Percentiles rank a stretch among this genome's conserved stretches.
These are phyloP conservation scores for Babylonia areolata DNA, from an alignment of 1,140 invertebrate species.

Conservation along the genomic window DNA sequence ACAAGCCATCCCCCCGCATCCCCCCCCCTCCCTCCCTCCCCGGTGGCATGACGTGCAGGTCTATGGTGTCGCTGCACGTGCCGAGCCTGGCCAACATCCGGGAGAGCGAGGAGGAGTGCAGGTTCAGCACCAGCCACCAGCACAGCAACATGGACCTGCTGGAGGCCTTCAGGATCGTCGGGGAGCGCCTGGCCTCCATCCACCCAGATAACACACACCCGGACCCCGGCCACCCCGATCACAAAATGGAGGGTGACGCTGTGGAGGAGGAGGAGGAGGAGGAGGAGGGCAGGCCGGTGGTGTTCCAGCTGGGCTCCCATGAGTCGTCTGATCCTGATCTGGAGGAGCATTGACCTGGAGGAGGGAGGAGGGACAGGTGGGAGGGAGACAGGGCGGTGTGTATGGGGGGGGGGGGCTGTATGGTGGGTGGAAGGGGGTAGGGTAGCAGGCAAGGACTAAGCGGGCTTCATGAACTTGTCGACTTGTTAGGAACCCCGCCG, in stretches of 20 bases:
- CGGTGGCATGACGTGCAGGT: background rate
- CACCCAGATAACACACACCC: background rate
- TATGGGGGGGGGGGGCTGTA: no score
- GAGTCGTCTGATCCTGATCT: background rate
- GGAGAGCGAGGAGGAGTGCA: background rate
- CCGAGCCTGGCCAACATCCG: slow-evolving; percentile 25
- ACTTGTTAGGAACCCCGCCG: no score
- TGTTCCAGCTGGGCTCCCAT: background rate
- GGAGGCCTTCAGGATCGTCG: background rate
- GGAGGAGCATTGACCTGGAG: background rate
- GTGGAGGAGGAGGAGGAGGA: background rate
- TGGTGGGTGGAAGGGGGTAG: no score
- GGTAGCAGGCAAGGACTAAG: no score
- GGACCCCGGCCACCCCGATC: background rate
- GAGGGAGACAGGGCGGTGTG: no score
- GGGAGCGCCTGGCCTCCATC: background rate
- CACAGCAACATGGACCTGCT: background rate
- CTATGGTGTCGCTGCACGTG: background rate
- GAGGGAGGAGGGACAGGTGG: no score
- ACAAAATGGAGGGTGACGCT: background rate
- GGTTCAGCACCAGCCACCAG: background rate
- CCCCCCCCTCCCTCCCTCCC: background rate
- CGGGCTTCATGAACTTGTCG: no score
- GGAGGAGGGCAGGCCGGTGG: background rate
- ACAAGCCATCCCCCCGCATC: background rate